Evolutionary conservation across 1,140 invertebrate species (phyloP), one percentile per base, ranked within the genome.

Genomic region (Leptinotarsa undecemlineata): DNA sequence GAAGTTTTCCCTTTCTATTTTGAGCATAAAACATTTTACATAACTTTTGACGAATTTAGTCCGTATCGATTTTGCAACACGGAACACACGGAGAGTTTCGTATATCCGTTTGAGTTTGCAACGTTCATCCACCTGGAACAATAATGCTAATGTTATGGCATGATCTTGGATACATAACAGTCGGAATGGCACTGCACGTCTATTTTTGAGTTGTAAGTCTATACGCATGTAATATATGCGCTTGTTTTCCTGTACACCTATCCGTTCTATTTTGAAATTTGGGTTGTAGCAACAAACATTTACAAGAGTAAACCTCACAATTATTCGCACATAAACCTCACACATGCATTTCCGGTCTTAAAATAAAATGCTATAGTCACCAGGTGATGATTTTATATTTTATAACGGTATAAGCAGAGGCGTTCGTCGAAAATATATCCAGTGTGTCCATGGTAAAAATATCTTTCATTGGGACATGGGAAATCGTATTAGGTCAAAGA

Each of bases 221-320:
- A 57, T 57, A 57, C 51, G 51, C 51, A 57, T 57, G 17, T 57
- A 57, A 57, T 57, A 19, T 48, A n/a, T 48, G 23, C 23, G 66
- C 42, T 68, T 42, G 66, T 68, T 26, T 68, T 68, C 33, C 66
- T 68, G 23, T 48, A 21, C 23, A 71, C 69, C 69, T 71, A 62
- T 71, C 21, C 69, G 51, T 57, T 71, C 69, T 71, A 71, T 71
- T 71, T 71, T 71, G 66, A 71, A 71, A 71, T 71, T 26, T 71
- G 60, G 69, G 69, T 71, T 71, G 42, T 57, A 57, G 60, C 57
- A 71, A 71, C 69, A 71, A 71, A 71, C 48, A 48, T 48, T 23
- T 20, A 57, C 69, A 71, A 33, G 23, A 71, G 57, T 33, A 57
- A 20, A 71, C 15, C 48, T 20, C 20, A 21, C 21, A 13, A 71